phyloP scores from a whole-genome alignment of 2,797 vertebrate species.

The Channa striata region DNA sequence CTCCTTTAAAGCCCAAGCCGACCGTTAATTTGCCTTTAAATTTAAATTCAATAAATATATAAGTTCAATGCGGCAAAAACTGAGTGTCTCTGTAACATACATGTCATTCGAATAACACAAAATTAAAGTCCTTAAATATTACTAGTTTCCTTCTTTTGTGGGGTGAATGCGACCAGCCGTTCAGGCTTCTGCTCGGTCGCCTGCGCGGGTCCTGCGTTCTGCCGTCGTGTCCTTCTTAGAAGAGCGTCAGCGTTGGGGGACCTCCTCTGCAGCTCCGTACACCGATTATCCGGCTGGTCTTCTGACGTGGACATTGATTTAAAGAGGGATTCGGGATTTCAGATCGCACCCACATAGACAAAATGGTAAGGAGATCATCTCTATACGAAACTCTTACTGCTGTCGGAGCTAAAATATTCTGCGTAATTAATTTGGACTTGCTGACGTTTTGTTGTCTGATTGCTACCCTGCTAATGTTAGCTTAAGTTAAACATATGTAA shows the following conservation, averaged over 20 bases:
- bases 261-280: constrained; percentile 59
- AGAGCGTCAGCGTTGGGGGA: constrained; percentile 75
- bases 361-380: constrained; percentile 75
- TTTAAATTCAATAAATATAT: neutral
- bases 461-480: constrained; percentile 60
- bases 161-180: neutral
- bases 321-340: constrained; percentile 39
- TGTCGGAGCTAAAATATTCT: neutral
- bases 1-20: constrained; percentile 12
- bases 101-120: accelerated
- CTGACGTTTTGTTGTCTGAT: constrained; percentile 37
- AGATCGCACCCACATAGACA: constrained; percentile 44
- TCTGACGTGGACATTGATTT: constrained; percentile 55
- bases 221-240: constrained; percentile 87
- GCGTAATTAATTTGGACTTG: constrained; percentile 24
- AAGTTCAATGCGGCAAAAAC: neutral
- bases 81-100: neutral
- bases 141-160: accelerated
- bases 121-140: accelerated
- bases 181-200: constrained; percentile 68
- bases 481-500: constrained; percentile 48
- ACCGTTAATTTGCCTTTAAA: constrained; percentile 45
- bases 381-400: neutral
- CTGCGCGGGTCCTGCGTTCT: constrained; percentile 70
- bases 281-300: constrained; percentile 18